Base-by-base conservation (phyloP, 2,113 vertebrate genomes). In the Heteronetta atricapilla region DNA sequence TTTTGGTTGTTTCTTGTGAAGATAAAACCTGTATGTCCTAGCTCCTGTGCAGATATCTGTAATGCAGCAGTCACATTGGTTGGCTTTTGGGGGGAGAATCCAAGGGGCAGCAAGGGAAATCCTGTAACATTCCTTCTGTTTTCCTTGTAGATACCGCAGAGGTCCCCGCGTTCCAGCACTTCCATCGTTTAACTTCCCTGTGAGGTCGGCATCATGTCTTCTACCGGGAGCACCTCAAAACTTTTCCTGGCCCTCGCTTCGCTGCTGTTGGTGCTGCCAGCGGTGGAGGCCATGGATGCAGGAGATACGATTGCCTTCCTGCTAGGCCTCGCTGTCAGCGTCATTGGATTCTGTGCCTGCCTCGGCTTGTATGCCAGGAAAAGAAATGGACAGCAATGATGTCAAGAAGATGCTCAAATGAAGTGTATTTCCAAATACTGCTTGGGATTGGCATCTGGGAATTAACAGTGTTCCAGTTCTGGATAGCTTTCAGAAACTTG, bases 351-450 rank as follows among this genome's bases (percentile, higher is more conserved):
- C 60, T 99, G 99, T 79, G 99, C 98, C 79, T 99, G 98, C 75
- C 96, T 99, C 46, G 99, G 99, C 75, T 98, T 99, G 90, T 99
- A 99, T 42, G 98, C 99, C 13, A 98, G 99, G 91, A 98, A 95
- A 92, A 97, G 98, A 91, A 98, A 98, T 81, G 98, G 97, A 53
- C 98, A 97, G 69, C 97, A 98, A 44, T 99, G 98, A 98, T 72
- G 90, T 78, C 53, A 42, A 60, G 89, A 86, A 77, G 75, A 86
- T 59, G 67, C 34, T 75, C 53, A 34, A 60, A 77, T 91, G 56
- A 91, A 78, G 48, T 55, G 31, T 80, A 75, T 69, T 77, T 76
- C 52, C 5, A 19, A 68, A 95, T 75, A 63, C 10, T 3, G 25
- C 25, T 67, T 87, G 70, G 80, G 13, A 13, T 88, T 90, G 88